Percentiles rank a stretch among this genome's conserved stretches.
Conservation (phyloP, 2,888 invertebrate genomes). For the Drosophila prostipennis region DNA sequence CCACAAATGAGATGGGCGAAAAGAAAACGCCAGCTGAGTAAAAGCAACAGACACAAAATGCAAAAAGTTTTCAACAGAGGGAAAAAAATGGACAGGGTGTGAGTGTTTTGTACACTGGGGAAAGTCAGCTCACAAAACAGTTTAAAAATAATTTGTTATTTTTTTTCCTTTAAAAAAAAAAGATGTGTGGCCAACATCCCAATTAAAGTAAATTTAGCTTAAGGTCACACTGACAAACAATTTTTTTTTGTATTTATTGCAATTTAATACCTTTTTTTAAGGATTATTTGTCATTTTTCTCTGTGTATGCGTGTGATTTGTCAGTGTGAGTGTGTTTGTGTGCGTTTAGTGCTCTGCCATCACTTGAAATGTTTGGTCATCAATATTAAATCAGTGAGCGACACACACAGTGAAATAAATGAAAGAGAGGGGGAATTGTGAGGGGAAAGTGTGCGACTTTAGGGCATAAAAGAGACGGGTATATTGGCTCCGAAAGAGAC, state of each 20-base stretch:
- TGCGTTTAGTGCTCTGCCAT: conserved; percentile 51
- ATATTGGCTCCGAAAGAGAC: neutral
- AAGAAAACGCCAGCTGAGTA: conserved; percentile 29
- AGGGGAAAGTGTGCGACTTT: conserved; percentile 1
- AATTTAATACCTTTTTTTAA: too few species aligned
- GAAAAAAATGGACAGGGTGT: neutral
- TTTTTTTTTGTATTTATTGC: neutral
- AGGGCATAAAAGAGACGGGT: neutral
- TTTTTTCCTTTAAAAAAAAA: too few species aligned
- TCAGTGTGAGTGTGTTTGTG: conserved; percentile 11
- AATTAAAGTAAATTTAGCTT: too few species aligned
- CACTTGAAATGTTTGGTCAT: conserved; percentile 77
- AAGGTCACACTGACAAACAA: too few species aligned
- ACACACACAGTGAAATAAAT: conserved; percentile 35
- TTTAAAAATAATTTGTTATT: too few species aligned
- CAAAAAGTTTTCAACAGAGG: conserved; percentile 44
- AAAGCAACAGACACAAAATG: conserved; percentile 40
- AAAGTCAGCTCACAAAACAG: neutral
- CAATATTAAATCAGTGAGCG: conserved; percentile 75
- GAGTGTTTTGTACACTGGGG: neutral
- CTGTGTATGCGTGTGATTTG: conserved; percentile 1
- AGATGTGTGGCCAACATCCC: too few species aligned
- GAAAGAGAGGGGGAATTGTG: neutral
- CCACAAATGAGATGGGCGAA: conserved; percentile 40
- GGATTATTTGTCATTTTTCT: neutral